phyloP scores from a whole-genome alignment of 2,113 vertebrate species.

The Acrocephalus arundinaceus region DNA sequence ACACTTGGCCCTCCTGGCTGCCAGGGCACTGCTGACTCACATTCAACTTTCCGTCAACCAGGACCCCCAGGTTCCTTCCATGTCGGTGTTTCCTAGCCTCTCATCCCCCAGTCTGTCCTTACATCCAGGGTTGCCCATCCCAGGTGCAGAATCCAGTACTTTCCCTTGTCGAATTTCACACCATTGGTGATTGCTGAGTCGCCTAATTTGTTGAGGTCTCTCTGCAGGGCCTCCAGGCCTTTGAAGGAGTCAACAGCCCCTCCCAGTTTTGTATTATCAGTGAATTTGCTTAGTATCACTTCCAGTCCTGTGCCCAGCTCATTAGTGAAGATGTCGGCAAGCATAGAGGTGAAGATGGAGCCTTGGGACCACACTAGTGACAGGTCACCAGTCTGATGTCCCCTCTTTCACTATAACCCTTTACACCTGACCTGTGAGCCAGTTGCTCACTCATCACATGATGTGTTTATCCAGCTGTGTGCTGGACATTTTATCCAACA shows the following conservation, averaged over 20 bases:
- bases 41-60: neutral
- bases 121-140: neutral
- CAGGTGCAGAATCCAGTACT: neutral
- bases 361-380: neutral
- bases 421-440: neutral
- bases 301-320: neutral
- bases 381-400: neutral
- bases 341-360: neutral
- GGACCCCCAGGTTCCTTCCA: neutral
- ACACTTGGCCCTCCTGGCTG: rapidly evolving
- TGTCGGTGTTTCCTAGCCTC: neutral
- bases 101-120: neutral
- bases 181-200: neutral
- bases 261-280: rapidly evolving
- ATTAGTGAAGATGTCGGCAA: neutral
- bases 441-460: neutral
- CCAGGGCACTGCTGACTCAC: neutral
- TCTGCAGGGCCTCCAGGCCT: neutral
- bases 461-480: neutral
- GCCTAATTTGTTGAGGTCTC: neutral
- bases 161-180: neutral
- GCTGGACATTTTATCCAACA: neutral
- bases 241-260: neutral
- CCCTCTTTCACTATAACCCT: neutral
- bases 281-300: neutral